Conservation (phyloP, 2,113 vertebrate species). For the Nycticorax nycticorax region DNA sequence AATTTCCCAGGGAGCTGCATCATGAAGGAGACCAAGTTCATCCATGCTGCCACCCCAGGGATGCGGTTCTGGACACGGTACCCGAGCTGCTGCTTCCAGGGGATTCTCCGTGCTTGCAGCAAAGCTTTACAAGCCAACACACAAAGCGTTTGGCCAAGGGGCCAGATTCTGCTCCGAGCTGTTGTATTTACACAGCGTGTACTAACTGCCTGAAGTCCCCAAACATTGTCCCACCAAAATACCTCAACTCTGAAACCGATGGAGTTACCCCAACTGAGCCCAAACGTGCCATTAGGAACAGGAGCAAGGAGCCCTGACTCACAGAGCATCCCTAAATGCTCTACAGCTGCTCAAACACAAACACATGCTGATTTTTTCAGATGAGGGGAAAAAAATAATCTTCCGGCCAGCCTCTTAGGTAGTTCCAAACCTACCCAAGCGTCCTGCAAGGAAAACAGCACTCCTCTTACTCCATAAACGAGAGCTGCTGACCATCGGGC, state of each 20-base stretch:
- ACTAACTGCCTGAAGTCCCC: neutral
- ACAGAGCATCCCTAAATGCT: neutral
- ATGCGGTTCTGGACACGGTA: neutral
- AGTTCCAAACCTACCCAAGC: neutral
- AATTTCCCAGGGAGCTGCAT: neutral
- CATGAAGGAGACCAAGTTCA: neutral
- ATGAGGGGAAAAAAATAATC: neutral
- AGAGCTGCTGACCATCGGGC: neutral
- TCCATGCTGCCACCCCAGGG: accelerated
- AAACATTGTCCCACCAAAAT: neutral
- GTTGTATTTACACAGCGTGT: neutral
- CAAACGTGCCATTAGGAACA: neutral
- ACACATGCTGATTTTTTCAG: neutral
- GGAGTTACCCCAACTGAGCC: accelerated
- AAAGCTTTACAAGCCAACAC: neutral
- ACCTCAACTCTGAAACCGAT: neutral
- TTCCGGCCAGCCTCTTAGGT: neutral
- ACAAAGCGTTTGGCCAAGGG: neutral
- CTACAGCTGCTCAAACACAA: neutral
- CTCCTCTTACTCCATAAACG: neutral
- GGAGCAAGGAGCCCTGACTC: neutral
- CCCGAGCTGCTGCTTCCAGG: accelerated
- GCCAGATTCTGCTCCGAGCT: accelerated
- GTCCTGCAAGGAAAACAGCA: neutral
- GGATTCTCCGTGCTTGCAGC: neutral